Evolutionary conservation across 2,113 vertebrate genomes (phyloP).

Genomic region (Plecotus auritus): DNA sequence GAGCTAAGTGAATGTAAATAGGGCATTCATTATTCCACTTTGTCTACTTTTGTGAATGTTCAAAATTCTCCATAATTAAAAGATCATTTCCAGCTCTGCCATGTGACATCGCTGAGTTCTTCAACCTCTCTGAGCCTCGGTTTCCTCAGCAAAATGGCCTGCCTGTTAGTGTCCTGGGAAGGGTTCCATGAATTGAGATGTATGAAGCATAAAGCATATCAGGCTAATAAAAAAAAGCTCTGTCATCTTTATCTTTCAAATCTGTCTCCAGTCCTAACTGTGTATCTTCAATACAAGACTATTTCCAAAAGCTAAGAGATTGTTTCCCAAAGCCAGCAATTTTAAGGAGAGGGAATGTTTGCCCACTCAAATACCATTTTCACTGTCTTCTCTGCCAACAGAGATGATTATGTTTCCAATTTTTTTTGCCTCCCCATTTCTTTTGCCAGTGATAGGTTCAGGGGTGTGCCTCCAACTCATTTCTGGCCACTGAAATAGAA

Average conservation of each 20-base stretch:
- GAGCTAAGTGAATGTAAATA: neutral
- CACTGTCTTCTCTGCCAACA: neutral
- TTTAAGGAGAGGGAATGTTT: neutral
- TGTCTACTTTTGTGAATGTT: neutral
- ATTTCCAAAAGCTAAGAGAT: neutral
- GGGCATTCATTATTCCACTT: neutral
- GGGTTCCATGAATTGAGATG: neutral
- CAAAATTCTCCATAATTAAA: conserved; percentile 4
- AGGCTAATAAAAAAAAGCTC: neutral
- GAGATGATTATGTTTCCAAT: neutral
- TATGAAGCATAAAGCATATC: neutral
- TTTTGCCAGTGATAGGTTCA: neutral
- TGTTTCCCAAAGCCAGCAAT: neutral
- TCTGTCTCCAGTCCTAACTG: neutral
- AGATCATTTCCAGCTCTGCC: neutral
- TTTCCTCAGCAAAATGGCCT: neutral
- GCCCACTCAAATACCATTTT: neutral
- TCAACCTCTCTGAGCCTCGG: neutral
- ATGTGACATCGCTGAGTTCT: neutral
- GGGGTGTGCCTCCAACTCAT: neutral
- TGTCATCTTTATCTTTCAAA: neutral
- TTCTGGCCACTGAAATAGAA: neutral
- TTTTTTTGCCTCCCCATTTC: neutral
- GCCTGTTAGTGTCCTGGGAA: neutral
- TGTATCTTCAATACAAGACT: neutral